Conservation (phyloP, 2,888 invertebrate species). For the Polylopha cassiicola region DNA sequence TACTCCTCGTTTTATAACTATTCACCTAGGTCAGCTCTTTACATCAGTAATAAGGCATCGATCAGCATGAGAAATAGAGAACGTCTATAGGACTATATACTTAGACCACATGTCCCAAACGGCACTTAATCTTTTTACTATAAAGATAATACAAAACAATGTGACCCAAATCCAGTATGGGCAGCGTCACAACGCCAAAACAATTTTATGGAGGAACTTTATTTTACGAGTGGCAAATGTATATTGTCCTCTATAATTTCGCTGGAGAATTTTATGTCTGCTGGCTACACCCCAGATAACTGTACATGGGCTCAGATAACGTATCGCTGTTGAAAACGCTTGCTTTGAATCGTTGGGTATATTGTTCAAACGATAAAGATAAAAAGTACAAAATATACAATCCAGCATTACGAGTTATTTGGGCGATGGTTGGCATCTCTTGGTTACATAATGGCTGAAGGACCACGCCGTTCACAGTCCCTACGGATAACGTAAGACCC, state of each 20-base stretch:
- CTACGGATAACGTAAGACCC: no score
- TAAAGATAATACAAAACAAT: slow-evolving; percentile 10
- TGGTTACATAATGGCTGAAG: no score
- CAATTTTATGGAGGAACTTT: slow-evolving; percentile 33
- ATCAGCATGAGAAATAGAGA: no score
- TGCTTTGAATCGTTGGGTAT: slow-evolving; percentile 1
- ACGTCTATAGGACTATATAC: not conserved
- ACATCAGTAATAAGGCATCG: no score
- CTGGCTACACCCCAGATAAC: slow-evolving; percentile 25
- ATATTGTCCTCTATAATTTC: slow-evolving; percentile 27
- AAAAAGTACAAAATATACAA: no score
- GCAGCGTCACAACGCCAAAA: slow-evolving; percentile 23
- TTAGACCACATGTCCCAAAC: not conserved
- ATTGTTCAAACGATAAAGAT: no score
- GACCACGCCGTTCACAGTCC: no score
- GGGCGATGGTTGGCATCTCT: no score
- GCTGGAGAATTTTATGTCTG: slow-evolving; percentile 27
- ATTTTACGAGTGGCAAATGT: slow-evolving; percentile 30
- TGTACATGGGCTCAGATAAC: slow-evolving; percentile 23
- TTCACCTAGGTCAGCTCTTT: no score
- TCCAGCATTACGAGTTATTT: no score
- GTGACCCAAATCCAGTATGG: slow-evolving; percentile 1
- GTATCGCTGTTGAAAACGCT: slow-evolving; percentile 15
- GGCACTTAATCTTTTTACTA: slow-evolving; percentile 2
- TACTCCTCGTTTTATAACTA: no score